These are phyloP conservation scores for Mesorhabditis spiculigera DNA, from an alignment of 2,888 invertebrate genomes.

Conservation along the genomic window DNA sequence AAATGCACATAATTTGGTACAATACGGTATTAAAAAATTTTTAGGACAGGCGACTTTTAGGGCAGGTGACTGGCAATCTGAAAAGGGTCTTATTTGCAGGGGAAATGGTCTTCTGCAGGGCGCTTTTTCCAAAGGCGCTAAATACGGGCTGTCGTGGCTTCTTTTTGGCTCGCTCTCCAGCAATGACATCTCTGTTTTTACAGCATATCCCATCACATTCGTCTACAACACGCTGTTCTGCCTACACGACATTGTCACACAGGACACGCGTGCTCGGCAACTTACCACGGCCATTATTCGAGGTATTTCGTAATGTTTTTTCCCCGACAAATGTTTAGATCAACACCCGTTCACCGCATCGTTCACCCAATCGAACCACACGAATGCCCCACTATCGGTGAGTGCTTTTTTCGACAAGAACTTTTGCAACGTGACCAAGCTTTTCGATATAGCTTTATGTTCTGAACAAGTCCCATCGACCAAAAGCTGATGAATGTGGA, in stretches of 20 bases:
- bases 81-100: neutral
- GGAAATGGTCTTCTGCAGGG: neutral
- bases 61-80: too few relatives aligned
- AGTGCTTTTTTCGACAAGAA: neutral
- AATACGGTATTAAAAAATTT: too few relatives aligned
- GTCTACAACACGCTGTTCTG: conserved; percentile 34
- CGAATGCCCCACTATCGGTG: neutral
- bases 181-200: conserved; percentile 11
- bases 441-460: too few relatives aligned
- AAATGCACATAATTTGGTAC: too few relatives aligned
- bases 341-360: conserved; percentile 1
- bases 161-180: neutral
- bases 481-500: too few relatives aligned
- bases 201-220: conserved; percentile 34
- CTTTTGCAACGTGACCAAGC: too few relatives aligned
- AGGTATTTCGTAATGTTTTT: conserved; percentile 9
- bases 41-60: too few relatives aligned
- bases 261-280: conserved; percentile 20
- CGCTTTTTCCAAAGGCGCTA: neutral
- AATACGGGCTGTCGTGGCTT: neutral
- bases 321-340: conserved; percentile 5
- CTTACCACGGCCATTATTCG: conserved; percentile 24
- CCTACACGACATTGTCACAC: conserved; percentile 22
- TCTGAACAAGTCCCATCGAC: too few relatives aligned
- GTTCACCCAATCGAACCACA: conserved; percentile 2